phyloP scores from a whole-genome alignment of 2,113 vertebrate species.

The Myotis yumanensis region DNA sequence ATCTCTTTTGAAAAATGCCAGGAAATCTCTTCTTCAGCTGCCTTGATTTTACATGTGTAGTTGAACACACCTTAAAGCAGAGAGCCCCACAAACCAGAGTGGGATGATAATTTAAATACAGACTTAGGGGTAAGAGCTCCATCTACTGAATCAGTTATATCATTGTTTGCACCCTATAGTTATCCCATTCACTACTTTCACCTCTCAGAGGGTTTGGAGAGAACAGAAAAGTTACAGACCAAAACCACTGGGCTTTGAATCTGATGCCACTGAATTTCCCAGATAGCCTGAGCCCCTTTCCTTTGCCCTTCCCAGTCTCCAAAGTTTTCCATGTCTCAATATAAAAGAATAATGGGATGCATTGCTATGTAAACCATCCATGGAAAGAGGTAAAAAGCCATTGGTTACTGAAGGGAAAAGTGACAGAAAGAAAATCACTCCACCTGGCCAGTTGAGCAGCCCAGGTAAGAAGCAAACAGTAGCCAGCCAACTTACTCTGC shows the following conservation, averaged over 20 bases:
- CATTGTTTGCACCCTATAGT: slow-evolving; percentile 67
- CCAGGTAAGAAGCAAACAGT: slow-evolving; percentile 44
- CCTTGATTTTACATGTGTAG: slow-evolving; percentile 41
- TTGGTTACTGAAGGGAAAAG: slow-evolving; percentile 59
- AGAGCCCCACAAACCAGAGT: slow-evolving; percentile 49
- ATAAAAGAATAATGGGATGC: slow-evolving; percentile 48
- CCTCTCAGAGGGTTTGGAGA: slow-evolving; percentile 39
- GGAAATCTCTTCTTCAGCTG: slow-evolving; percentile 40
- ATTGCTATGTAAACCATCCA: slow-evolving; percentile 5
- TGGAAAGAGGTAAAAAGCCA: slow-evolving; percentile 46
- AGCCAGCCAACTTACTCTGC: slow-evolving; percentile 49
- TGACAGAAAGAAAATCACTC: neutral
- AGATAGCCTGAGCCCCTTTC: neutral
- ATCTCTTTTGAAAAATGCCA: slow-evolving; percentile 52
- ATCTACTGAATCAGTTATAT: slow-evolving; percentile 78
- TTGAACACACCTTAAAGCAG: slow-evolving; percentile 69
- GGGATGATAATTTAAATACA: slow-evolving; percentile 71
- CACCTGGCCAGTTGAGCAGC: slow-evolving; percentile 39
- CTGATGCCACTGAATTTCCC: slow-evolving; percentile 34
- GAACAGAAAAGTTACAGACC: slow-evolving; percentile 46
- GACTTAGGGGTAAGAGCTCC: slow-evolving; percentile 79
- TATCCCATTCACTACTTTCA: slow-evolving; percentile 69
- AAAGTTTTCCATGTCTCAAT: slow-evolving; percentile 48
- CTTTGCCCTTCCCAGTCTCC: neutral
- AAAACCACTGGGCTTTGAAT: neutral